Conservation (phyloP, 2,888 invertebrate genomes). For the Maniola hyperantus region DNA sequence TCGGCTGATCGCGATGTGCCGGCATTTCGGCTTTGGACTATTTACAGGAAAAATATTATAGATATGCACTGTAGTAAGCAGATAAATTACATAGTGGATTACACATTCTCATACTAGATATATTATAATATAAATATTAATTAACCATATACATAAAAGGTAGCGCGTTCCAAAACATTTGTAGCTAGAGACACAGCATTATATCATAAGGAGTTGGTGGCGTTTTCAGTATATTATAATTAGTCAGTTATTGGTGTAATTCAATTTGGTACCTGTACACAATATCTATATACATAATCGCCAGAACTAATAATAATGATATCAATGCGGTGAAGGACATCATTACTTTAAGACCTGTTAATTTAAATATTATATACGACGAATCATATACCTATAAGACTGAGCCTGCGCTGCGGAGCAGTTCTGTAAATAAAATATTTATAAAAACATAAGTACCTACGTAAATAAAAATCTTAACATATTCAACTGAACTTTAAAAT, state of each 20-base stretch:
- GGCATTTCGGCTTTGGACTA: not conserved
- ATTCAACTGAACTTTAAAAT: conserved; percentile 31
- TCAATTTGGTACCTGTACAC: too few species aligned
- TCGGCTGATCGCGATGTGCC: too few species aligned
- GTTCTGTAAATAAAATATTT: not conserved
- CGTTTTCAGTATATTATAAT: not conserved
- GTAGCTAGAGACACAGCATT: not conserved
- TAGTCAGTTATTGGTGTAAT: not conserved
- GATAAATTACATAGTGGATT: conserved; percentile 4
- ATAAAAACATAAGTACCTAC: conserved; percentile 6
- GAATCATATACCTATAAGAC: not conserved
- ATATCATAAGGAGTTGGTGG: not conserved
- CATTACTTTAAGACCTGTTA: too few species aligned
- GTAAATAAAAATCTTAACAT: conserved; percentile 21
- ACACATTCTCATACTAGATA: not conserved
- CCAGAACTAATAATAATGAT: too few species aligned
- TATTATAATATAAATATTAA: not conserved
- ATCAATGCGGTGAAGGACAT: too few species aligned
- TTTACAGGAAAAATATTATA: not conserved
- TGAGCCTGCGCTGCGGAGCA: not conserved
- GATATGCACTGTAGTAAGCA: conserved; percentile 6
- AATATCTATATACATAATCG: too few species aligned
- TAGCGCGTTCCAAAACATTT: not conserved
- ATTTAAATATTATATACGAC: too few species aligned
- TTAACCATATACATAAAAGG: not conserved